A percentile compares a stretch with the other conserved stretches of the same genome.
Conservation (phyloP, 2,888 invertebrate species). For the Parascotia fuliginaria region DNA sequence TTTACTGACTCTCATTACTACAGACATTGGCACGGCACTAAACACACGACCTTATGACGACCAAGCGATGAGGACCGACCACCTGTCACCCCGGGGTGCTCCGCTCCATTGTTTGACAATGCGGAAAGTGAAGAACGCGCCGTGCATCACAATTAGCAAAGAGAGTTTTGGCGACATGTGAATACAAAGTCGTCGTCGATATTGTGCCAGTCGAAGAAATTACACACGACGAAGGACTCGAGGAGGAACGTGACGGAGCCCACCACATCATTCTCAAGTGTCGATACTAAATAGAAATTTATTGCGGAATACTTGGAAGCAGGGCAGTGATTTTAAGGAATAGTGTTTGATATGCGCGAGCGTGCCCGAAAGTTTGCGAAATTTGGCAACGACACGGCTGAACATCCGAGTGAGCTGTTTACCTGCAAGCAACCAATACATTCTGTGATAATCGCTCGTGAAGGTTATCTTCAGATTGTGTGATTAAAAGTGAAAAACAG, state of each 20-base stretch:
- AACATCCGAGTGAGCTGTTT: constrained; percentile 45
- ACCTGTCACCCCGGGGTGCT: constrained; percentile 71
- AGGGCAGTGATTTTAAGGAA: constrained; percentile 48
- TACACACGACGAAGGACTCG: constrained; percentile 67
- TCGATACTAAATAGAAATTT: constrained; percentile 57
- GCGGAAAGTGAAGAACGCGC: constrained; percentile 77
- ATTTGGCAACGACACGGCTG: constrained; percentile 70
- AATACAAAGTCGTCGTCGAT: constrained; percentile 74
- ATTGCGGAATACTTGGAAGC: constrained; percentile 52
- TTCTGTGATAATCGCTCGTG: constrained; percentile 64
- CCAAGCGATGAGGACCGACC: constrained; percentile 63
- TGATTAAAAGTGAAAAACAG: constrained; percentile 58
- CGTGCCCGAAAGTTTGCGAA: constrained; percentile 67
- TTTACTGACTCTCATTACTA: constrained; percentile 57
- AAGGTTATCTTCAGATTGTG: constrained; percentile 60
- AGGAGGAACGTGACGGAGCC: constrained; percentile 64
- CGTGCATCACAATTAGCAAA: constrained; percentile 77
- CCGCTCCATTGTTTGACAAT: constrained; percentile 74
- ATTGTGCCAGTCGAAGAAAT: constrained; percentile 57
- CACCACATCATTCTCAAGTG: constrained; percentile 46
- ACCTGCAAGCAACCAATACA: constrained; percentile 59
- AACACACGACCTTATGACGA: constrained; percentile 52
- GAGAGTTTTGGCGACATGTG: constrained; percentile 81
- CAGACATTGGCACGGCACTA: constrained; percentile 48
- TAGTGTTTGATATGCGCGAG: constrained; percentile 69